Evolutionary conservation across 92 coral and sea anemone species (phyloP).

Genomic region (Heteractis magnifica): DNA sequence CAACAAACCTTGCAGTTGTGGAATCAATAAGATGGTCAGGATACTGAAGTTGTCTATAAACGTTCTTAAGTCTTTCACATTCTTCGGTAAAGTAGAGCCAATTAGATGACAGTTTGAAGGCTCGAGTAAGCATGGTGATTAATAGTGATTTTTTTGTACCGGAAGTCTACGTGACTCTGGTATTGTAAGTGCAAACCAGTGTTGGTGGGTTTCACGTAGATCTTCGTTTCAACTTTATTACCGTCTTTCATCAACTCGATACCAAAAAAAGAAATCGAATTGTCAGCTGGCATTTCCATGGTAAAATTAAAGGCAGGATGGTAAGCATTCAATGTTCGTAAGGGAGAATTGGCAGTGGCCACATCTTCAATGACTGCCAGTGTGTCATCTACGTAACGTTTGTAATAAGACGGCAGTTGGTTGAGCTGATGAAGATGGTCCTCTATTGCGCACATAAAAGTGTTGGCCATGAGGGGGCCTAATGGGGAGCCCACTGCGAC

Average conservation of each 20-base stretch:
- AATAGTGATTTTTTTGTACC: constrained; percentile 22
- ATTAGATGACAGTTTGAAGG: constrained; percentile 13
- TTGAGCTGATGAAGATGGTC: no score
- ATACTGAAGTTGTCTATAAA: no score
- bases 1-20: no score
- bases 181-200: constrained; percentile 10
- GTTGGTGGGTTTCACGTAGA: not conserved
- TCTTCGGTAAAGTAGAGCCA: constrained; percentile 11
- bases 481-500: no score
- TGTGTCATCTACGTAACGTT: no score
- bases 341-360: no score
- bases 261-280: constrained; percentile 17
- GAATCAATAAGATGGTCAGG: no score
- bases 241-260: constrained; percentile 20
- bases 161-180: no score
- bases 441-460: no score
- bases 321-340: not conserved
- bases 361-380: no score
- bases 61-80: not conserved
- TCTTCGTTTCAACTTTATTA: constrained; percentile 1
- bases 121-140: constrained; percentile 29
- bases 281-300: constrained; percentile 4
- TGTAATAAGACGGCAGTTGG: no score
- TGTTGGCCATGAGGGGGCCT: no score
- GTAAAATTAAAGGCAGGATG: not conserved